These are phyloP conservation scores for Tetragnatha montana DNA, from an alignment of 2,888 invertebrate genomes.

Conservation along the genomic window DNA sequence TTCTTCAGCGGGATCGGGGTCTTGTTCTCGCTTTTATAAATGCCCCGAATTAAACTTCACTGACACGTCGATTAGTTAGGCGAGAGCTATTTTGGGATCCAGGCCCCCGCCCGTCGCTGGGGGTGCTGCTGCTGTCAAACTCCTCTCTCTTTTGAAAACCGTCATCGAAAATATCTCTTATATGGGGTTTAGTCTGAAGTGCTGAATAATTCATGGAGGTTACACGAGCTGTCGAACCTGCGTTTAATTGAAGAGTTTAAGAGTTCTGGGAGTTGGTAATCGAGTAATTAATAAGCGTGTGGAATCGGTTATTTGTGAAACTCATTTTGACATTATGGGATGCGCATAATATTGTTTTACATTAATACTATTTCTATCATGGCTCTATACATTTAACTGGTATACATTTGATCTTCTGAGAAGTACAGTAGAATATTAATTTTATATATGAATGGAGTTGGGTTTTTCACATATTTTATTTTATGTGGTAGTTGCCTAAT, in stretches of 20 bases:
- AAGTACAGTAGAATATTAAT: too few relatives aligned
- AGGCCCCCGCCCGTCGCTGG: not conserved
- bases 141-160: not conserved
- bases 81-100: not conserved
- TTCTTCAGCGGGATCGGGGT: not conserved
- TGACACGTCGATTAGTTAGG: constrained; percentile 16
- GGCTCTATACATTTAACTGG: too few relatives aligned
- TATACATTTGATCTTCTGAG: too few relatives aligned
- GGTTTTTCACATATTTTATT: too few relatives aligned
- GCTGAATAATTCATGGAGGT: not conserved
- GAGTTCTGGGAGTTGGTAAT: too few relatives aligned
- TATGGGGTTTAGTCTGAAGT: not conserved
- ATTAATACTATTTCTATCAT: too few relatives aligned
- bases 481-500: too few relatives aligned
- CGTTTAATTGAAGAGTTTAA: not conserved
- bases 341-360: too few relatives aligned
- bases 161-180: not conserved
- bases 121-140: not conserved
- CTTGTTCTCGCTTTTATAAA: not conserved
- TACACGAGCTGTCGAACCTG: not conserved
- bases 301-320: not conserved
- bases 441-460: too few relatives aligned
- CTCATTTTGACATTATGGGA: constrained; percentile 14
- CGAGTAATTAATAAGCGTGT: too few relatives aligned
- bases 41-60: not conserved